Evolutionary conservation across 2,797 vertebrate species (phyloP), one percentile per base, ranked within the genome.

Genomic region (Etheostoma perlongum): DNA sequence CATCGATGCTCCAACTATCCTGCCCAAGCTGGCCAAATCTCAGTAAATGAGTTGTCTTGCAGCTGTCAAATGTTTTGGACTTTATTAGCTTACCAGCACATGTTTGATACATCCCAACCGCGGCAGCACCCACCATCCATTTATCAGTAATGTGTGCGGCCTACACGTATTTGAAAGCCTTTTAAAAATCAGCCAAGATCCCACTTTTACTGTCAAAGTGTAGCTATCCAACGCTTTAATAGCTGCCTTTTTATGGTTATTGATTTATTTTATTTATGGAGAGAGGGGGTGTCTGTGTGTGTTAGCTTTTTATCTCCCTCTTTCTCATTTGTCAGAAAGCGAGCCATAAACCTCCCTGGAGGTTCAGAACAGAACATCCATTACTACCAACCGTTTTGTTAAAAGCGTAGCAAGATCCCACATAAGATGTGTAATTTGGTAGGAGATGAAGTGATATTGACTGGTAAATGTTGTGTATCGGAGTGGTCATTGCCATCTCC

Each of bases 241-340:
- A 78, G 78, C 78, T 79, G 77, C 76, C 71, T 89, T 91, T 91
- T 93, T 88, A 90, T 83, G 81, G 82, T 74, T 88, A 85, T 90
- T 83, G 75, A 89, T 90, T 92, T 80, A 82, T 89, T 91, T 89
- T 74, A 84, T 90, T 90, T 86, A 57, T 73, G 13, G 55, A 84
- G 72, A 44, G 67, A 80, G 70, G 68, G 77, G 48, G 62, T 82
- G 82, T 86, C 71, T 68, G 58, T 78, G 81, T 77, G 52, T 81
- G 60, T 84, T 54, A 75, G 67, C 9, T 9, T 90, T 89, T 85
- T 72, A 88, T 88, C 75, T 82, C 58, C 21, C 44, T 74, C 55
- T 74, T 83, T 57, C 64, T 69, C 78, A 82, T 91, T 89, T 82
- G 85, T 91, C 82, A 92, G 82, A 90, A 85, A 55, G 46, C 10